A percentile compares a stretch with the other conserved stretches of the same genome.
phyloP scores from a whole-genome alignment of 2,797 vertebrate species.

The Brotula barbata region DNA sequence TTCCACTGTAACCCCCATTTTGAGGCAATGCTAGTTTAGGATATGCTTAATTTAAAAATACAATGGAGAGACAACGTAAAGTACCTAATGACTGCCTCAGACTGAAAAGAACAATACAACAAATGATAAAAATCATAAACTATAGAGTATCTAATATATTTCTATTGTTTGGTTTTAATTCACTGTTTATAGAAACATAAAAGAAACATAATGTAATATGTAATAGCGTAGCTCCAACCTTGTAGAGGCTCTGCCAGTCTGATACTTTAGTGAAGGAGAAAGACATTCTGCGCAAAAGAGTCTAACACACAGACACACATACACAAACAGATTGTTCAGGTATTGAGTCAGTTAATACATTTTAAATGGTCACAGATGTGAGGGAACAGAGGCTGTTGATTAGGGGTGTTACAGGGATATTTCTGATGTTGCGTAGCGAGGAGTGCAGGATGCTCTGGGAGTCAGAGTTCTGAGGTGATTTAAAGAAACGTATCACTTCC shows the following conservation, averaged over 20 bases:
- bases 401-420: constrained; percentile 81
- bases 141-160: too few species aligned
- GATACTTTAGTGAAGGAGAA: constrained; percentile 88
- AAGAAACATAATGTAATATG: too few species aligned
- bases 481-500: constrained; percentile 92
- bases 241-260: constrained; percentile 94
- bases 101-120: too few species aligned
- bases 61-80: too few species aligned
- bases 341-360: constrained; percentile 3
- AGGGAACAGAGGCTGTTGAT: not conserved
- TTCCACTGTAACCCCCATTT: too few species aligned
- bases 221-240: constrained; percentile 71
- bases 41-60: too few species aligned
- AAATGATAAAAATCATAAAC: too few species aligned
- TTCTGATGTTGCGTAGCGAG: constrained; percentile 89
- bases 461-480: constrained; percentile 86
- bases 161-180: too few species aligned
- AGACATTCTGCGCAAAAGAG: constrained; percentile 90
- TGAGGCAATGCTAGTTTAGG: not conserved
- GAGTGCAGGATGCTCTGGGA: constrained; percentile 84
- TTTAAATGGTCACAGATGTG: not conserved
- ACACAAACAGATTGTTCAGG: not conserved
- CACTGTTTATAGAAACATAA: too few species aligned
- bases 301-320: constrained; percentile 67
- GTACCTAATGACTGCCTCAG: too few species aligned